Percentiles rank a stretch among this genome's conserved stretches.
These are phyloP conservation scores for Malaclemys terrapin DNA, from an alignment of 2,113 vertebrate genomes.

Conservation along the genomic window DNA sequence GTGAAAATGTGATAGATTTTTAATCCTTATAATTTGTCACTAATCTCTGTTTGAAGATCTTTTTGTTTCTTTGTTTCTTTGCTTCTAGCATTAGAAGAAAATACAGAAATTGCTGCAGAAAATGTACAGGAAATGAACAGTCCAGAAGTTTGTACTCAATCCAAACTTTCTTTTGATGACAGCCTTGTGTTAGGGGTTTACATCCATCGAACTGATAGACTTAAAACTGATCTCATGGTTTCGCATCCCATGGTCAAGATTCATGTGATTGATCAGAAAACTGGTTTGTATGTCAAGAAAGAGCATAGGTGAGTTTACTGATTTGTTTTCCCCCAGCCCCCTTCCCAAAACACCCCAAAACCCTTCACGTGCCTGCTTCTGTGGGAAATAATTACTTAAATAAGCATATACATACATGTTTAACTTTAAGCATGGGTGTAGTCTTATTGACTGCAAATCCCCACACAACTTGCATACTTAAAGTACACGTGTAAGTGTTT, in stretches of 20 bases:
- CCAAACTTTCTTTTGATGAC: slow-evolving; percentile 80
- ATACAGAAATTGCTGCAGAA: slow-evolving; percentile 40
- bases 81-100: slow-evolving; percentile 71
- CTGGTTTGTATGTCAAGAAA: slow-evolving; percentile 91
- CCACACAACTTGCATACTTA: background rate
- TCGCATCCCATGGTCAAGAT: slow-evolving; percentile 96
- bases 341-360: background rate
- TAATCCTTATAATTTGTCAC: background rate
- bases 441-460: background rate
- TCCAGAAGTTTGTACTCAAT: slow-evolving; percentile 66
- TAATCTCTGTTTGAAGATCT: background rate
- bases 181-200: slow-evolving; percentile 91
- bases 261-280: slow-evolving; percentile 90
- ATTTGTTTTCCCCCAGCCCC: background rate
- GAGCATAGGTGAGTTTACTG: slow-evolving; percentile 87
- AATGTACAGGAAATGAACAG: slow-evolving; percentile 70
- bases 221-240: slow-evolving; percentile 89
- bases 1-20: background rate
- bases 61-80: slow-evolving; percentile 15
- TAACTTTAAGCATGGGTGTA: background rate
- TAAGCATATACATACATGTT: background rate
- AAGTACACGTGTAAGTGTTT: background rate
- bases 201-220: slow-evolving; percentile 90
- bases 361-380: background rate
- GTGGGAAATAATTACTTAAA: background rate